These are phyloP conservation scores for Meriones unguiculatus DNA, from an alignment of 2,113 vertebrate species.

Conservation along the genomic window DNA sequence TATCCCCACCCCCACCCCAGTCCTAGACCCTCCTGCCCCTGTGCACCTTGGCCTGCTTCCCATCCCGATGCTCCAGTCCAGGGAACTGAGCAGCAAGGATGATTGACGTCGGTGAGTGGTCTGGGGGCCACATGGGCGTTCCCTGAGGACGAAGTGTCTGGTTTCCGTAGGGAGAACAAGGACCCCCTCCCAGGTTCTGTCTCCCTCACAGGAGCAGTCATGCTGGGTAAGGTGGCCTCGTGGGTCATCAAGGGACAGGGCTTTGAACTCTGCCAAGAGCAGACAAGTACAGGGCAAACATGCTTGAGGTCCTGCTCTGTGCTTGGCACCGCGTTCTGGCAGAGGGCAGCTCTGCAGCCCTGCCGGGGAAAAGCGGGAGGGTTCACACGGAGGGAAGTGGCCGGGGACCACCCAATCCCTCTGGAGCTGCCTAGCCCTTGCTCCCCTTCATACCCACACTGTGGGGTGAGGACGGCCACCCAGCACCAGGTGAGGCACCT, in stretches of 20 bases:
- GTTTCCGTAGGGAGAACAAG: background rate
- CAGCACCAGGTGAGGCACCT: background rate
- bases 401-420: background rate
- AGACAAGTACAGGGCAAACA: background rate
- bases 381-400: background rate
- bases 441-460: background rate
- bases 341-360: background rate
- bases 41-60: rapidly evolving
- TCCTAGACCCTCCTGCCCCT: background rate
- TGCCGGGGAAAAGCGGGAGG: background rate
- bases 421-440: too few species aligned
- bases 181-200: background rate
- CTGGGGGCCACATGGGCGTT: background rate
- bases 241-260: background rate
- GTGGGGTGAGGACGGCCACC: background rate
- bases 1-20: background rate
- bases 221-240: background rate
- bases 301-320: background rate
- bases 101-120: too few species aligned
- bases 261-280: too few species aligned
- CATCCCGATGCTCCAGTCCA: background rate
- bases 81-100: background rate
- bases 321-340: too few species aligned
- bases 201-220: background rate
- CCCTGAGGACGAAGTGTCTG: background rate